Evolutionary conservation across 2,113 vertebrate genomes (phyloP).

Genomic region (Periophthalmodon schlosseri): DNA sequence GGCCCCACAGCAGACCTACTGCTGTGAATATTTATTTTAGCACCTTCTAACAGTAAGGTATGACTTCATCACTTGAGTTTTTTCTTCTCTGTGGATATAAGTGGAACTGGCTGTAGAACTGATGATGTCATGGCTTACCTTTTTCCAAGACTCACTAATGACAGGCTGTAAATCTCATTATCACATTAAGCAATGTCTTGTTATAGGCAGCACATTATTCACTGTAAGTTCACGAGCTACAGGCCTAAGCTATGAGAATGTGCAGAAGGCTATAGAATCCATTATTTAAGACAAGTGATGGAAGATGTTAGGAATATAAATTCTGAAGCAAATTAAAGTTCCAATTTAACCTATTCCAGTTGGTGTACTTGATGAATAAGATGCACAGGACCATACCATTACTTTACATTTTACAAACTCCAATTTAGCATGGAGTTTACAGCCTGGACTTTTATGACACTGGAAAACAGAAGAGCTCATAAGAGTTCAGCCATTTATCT

Average conservation of each 20-base stretch:
- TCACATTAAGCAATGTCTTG: slow-evolving; percentile 32
- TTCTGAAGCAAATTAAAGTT: neutral
- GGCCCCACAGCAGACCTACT: slow-evolving; percentile 8
- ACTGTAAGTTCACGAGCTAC: slow-evolving; percentile 14
- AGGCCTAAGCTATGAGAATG: neutral
- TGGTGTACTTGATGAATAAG: too few relatives aligned
- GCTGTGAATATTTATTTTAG: slow-evolving; percentile 28
- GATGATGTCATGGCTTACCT: slow-evolving; percentile 43
- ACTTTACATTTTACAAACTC: too few relatives aligned
- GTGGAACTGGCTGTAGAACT: slow-evolving; percentile 23
- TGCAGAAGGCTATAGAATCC: neutral
- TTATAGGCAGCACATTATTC: slow-evolving; percentile 36
- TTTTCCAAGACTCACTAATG: slow-evolving; percentile 17
- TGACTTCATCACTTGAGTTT: slow-evolving; percentile 49
- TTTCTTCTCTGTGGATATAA: slow-evolving; percentile 43
- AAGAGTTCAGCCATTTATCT: too few relatives aligned
- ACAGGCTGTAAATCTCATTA: slow-evolving; percentile 49
- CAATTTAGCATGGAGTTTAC: too few relatives aligned
- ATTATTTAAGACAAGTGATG: slow-evolving; percentile 5
- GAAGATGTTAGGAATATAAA: neutral
- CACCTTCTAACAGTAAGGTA: slow-evolving; percentile 12
- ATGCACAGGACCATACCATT: too few relatives aligned
- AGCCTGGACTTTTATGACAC: too few relatives aligned
- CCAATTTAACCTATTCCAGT: too few relatives aligned
- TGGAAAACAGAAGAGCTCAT: too few relatives aligned